Percentiles rank a stretch among this genome's conserved stretches.
phyloP scores from a whole-genome alignment of 2,113 vertebrate genomes.

The Herpailurus yagouaroundi region DNA sequence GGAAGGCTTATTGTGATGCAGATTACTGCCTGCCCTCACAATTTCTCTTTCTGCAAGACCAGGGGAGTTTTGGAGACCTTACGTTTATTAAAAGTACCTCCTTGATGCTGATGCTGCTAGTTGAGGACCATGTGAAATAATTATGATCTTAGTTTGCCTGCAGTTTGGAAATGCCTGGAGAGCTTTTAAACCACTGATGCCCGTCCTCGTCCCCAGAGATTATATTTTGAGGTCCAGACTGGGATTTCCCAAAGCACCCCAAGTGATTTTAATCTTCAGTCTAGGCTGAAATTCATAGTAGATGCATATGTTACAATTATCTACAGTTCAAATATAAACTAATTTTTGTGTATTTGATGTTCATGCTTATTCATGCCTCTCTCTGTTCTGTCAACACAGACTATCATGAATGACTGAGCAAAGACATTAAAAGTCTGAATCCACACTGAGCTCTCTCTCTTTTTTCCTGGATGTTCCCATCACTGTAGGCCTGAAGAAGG shows the following conservation, averaged over 20 bases:
- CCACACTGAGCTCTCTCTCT: not conserved
- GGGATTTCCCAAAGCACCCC: not conserved
- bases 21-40: not conserved
- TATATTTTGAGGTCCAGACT: not conserved
- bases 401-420: not conserved
- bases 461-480: not conserved
- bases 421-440: not conserved
- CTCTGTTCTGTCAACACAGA: not conserved
- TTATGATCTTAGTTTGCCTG: not conserved
- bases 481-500: not conserved
- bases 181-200: not conserved
- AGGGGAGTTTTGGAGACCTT: not conserved
- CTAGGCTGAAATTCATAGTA: not conserved
- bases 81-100: not conserved
- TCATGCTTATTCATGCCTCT: conserved; percentile 35
- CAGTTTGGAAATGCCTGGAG: not conserved
- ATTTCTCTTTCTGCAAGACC: not conserved
- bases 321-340: conserved; percentile 6
- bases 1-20: not conserved
- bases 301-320: not conserved
- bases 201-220: not conserved
- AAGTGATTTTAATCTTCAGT: not conserved
- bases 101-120: not conserved
- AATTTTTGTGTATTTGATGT: not conserved
- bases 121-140: not conserved